Evolutionary conservation across 2,113 vertebrate species (phyloP), one percentile per base, ranked within the genome.

Genomic region (Otolemur garnettii): DNA sequence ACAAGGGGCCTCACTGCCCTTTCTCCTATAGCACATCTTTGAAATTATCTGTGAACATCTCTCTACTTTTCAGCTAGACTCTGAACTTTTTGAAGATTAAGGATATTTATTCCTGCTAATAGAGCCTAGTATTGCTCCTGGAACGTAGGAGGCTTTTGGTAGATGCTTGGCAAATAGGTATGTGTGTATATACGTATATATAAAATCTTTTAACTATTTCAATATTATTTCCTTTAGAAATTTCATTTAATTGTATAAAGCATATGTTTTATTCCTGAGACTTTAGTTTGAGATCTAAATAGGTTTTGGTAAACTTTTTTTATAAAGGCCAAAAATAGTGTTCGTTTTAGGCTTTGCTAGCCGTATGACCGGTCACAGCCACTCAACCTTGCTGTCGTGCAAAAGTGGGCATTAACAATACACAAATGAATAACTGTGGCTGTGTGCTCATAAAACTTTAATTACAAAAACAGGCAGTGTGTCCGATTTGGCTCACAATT

Each of bases 21-120:
- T 14, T 75, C 33, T 55, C 53, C 26, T 30, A 14, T 15, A 62
- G 22, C n/a, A 72, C 38, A 42, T n/a, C 42, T 72, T 60, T 26
- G 53, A 53, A 59, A 82, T 87, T 90, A 90, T 35, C 80, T 96
- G 74, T 69, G 45, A 66, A 81, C 35, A 45, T 17, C 66, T 50
- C 22, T 91, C 28, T 93, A 55, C 69, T 87, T 94, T 94, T 74
- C 93, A 62, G 26, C 28, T 80, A 53, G 35, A 72, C 21, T 68
- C 38, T 94, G 74, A 97, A 59, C 42, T 86, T 81, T 79, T 86
- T 64, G 35, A 89, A 62, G 45, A 94, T 72, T 90, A 87, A 90
- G 13, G 35, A 81, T 50, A 53, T 77, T 81, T 74, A 89, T 72
- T 92, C 62, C 21, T 82, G 68, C 69, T 96, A 21, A 30, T 8